phyloP scores from a whole-genome alignment of 2,888 invertebrate genomes.

The Noctua janthina region DNA sequence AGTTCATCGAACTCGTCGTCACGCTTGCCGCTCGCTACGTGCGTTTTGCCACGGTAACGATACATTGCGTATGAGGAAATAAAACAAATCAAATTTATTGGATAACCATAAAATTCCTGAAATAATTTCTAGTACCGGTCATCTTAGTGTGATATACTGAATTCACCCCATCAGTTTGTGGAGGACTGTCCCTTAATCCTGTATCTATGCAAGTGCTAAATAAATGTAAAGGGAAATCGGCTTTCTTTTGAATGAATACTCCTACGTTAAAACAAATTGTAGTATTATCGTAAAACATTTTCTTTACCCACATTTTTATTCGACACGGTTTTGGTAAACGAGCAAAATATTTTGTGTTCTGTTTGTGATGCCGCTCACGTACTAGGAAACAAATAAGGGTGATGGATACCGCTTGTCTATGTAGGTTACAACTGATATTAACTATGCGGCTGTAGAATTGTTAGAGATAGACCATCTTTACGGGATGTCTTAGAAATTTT shows the following conservation, averaged over 20 bases:
- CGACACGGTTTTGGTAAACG: constrained; percentile 17
- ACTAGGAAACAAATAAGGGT: constrained; percentile 35
- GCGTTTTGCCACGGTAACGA: too few species aligned
- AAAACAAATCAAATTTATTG: too few species aligned
- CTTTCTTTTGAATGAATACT: neutral
- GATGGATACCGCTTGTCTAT: constrained; percentile 30
- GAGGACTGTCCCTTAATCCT: too few species aligned
- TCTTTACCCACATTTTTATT: constrained; percentile 24
- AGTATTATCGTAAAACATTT: constrained; percentile 10
- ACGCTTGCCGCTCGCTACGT: too few species aligned
- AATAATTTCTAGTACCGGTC: too few species aligned
- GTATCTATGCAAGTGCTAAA: neutral
- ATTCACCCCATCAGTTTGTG: too few species aligned
- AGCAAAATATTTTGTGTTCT: constrained; percentile 25
- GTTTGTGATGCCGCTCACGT: constrained; percentile 33
- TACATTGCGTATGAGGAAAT: too few species aligned
- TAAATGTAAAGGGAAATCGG: neutral
- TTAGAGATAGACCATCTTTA: neutral
- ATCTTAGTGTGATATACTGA: too few species aligned
- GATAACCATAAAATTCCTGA: too few species aligned
- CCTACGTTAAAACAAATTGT: constrained; percentile 8
- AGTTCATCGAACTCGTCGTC: too few species aligned
- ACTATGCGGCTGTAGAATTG: neutral
- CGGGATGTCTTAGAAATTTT: neutral
- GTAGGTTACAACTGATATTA: constrained; percentile 9